A percentile compares a stretch with the other conserved stretches of the same genome.
These are phyloP conservation scores for Pampus argenteus DNA, from an alignment of 2,797 vertebrate genomes.

Conservation along the genomic window DNA sequence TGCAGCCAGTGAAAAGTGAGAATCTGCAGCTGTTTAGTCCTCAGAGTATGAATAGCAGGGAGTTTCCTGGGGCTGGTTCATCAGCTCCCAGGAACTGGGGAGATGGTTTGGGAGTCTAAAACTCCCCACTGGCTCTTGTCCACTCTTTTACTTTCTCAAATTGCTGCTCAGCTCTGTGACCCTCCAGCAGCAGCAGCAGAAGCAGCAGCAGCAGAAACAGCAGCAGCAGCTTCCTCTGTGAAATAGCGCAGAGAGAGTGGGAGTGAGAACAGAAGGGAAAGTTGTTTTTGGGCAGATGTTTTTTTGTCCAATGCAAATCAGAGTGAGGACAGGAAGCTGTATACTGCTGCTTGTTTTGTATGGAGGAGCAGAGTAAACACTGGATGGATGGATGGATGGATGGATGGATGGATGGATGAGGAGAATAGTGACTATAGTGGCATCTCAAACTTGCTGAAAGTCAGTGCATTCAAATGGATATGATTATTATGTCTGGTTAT, in stretches of 20 bases:
- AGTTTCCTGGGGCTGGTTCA: constrained; percentile 74
- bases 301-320: constrained; percentile 21
- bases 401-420: constrained; percentile 15
- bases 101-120: constrained; percentile 65
- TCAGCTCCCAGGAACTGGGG: constrained; percentile 65
- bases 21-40: constrained; percentile 75
- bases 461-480: constrained; percentile 12
- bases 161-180: constrained; percentile 54
- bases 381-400: constrained; percentile 19
- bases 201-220: constrained; percentile 9
- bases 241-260: constrained; percentile 63
- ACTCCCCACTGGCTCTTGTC: constrained; percentile 64
- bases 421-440: constrained; percentile 26
- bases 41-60: constrained; percentile 65
- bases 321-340: constrained; percentile 58
- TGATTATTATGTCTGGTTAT: constrained; percentile 30
- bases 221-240: constrained; percentile 60
- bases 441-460: constrained; percentile 30
- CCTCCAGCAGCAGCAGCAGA: constrained; percentile 31
- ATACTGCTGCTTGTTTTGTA: constrained; percentile 43
- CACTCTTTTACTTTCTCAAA: constrained; percentile 47
- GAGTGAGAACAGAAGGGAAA: constrained; percentile 74
- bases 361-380: constrained; percentile 24
- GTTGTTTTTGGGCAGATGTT: constrained; percentile 15
- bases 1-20: constrained; percentile 67